Percentiles rank a stretch among this genome's conserved stretches.
Conservation (phyloP, 2,113 vertebrate genomes). For the Eudyptes chrysolophus region DNA sequence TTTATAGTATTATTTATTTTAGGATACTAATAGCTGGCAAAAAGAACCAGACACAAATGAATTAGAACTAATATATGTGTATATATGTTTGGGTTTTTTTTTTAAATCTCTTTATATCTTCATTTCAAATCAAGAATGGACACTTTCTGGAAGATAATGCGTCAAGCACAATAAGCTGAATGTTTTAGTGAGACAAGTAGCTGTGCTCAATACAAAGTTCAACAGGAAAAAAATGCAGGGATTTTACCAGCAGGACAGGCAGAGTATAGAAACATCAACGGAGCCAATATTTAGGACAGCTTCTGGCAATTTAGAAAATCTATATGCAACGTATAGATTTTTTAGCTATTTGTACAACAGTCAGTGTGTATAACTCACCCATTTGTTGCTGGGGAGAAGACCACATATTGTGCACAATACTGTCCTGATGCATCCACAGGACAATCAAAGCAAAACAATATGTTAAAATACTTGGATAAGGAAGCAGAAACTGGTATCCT, state of each 20-base stretch:
- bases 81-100: neutral
- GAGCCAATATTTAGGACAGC: neutral
- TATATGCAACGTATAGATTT: neutral
- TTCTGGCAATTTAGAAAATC: neutral
- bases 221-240: neutral
- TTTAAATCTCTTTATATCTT: neutral
- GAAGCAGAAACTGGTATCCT: neutral
- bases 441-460: neutral
- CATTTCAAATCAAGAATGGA: neutral
- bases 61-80: neutral
- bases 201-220: neutral
- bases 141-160: neutral
- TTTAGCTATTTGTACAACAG: neutral
- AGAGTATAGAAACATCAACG: neutral
- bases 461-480: neutral
- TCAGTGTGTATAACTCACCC: neutral
- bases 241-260: neutral
- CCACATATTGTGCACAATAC: neutral
- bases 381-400: accelerated
- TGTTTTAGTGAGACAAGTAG: neutral
- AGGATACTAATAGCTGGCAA: neutral
- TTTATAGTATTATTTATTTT: neutral
- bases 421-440: neutral
- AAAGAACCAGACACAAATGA: neutral
- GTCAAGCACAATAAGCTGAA: neutral